Percentiles rank a stretch among this genome's conserved stretches.
Evolutionary conservation across 1,140 invertebrate genomes (phyloP).

Genomic region (Drosophila guanche): DNA sequence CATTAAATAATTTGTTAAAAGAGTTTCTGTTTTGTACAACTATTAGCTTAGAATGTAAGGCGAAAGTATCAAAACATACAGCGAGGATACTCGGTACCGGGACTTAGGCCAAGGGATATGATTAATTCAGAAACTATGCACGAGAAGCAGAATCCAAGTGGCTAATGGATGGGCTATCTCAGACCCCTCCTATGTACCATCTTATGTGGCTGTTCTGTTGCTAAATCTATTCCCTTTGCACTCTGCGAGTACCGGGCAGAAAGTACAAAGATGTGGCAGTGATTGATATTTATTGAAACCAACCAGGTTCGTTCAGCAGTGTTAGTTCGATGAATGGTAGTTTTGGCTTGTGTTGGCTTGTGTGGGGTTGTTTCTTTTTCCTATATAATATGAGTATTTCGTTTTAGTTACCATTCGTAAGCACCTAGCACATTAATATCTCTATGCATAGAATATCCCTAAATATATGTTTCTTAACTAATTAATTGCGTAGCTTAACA

Average conservation of each 20-base stretch:
- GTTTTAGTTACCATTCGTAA: slow-evolving; percentile 42
- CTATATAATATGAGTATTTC: slow-evolving; percentile 71
- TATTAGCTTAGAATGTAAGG: slow-evolving; percentile 29
- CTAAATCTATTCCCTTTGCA: too few species aligned
- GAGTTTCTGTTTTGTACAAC: slow-evolving; percentile 10
- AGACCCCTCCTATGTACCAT: too few species aligned
- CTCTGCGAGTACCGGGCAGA: too few species aligned
- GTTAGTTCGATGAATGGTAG: slow-evolving; percentile 39
- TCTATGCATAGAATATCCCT: slow-evolving; percentile 8
- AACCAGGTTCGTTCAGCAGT: slow-evolving; percentile 45
- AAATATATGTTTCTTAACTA: slow-evolving; percentile 23
- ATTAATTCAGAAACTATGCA: slow-evolving; percentile 17
- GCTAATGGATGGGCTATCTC: too few species aligned
- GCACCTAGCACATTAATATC: slow-evolving; percentile 33
- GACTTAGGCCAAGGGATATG: slow-evolving; percentile 34
- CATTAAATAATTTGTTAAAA: slow-evolving; percentile 40
- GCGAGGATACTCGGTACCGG: slow-evolving; percentile 46
- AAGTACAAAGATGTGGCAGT: slow-evolving; percentile 43
- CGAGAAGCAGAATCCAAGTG: too few species aligned
- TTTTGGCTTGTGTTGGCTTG: slow-evolving; percentile 32
- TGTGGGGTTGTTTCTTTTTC: slow-evolving; percentile 12
- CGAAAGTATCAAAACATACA: slow-evolving; percentile 53
- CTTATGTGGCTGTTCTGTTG: too few species aligned
- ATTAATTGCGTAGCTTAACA: slow-evolving; percentile 28
- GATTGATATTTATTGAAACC: slow-evolving; percentile 28